Conservation (phyloP, 2,113 vertebrate species). For the Petrocephalus zakoni region DNA sequence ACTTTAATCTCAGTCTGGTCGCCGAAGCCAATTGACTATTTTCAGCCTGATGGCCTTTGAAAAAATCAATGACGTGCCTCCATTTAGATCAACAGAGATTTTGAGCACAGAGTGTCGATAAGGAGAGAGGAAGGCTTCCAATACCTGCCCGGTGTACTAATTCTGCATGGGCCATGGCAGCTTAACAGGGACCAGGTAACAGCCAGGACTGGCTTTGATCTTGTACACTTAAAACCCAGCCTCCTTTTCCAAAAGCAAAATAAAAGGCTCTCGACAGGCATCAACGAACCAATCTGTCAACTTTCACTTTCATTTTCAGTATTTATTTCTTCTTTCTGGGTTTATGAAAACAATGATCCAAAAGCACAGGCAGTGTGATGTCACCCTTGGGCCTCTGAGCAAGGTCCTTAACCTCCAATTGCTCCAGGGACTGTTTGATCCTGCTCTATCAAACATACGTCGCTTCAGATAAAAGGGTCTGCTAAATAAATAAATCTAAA, state of each 20-base stretch:
- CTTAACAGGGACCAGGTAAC: not conserved
- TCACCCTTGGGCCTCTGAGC: not conserved
- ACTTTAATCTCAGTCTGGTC: conserved; percentile 24
- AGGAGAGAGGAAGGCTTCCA: not conserved
- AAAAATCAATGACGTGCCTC: conserved; percentile 32
- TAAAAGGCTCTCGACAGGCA: not conserved
- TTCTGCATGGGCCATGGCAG: not conserved
- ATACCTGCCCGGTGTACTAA: not conserved
- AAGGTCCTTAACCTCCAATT: not conserved
- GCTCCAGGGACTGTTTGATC: not conserved
- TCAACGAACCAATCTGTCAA: not conserved
- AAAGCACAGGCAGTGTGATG: not conserved
- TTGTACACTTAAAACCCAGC: not conserved
- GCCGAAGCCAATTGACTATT: conserved; percentile 18
- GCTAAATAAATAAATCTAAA: not conserved
- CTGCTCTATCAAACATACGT: not conserved
- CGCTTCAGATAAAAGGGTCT: not conserved
- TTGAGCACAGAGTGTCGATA: conserved; percentile 14
- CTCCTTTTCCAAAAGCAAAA: not conserved
- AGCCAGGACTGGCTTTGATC: not conserved
- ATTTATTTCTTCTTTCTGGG: not conserved
- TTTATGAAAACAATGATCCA: not conserved
- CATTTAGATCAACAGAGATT: conserved; percentile 21
- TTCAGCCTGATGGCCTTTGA: conserved; percentile 22
- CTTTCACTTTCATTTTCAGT: not conserved